Base-by-base conservation (phyloP, 2,888 invertebrate genomes). In the Ptilodon capucinus region DNA sequence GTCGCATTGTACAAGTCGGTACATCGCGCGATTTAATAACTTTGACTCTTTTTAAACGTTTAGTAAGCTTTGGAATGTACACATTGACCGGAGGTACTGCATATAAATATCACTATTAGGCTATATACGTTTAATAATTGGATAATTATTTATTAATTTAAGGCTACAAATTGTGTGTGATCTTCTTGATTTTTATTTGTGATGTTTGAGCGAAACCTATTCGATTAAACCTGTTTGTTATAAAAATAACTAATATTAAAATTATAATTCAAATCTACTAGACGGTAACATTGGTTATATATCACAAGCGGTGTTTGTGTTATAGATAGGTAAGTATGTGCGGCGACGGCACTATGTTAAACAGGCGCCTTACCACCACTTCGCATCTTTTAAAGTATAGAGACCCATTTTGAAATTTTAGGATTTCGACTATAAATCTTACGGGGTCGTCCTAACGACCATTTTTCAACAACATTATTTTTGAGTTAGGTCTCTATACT, bases 211-310 rank as follows among this genome's bases (percentile, higher is more conserved):
- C 40, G 44, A 42, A 44, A 40, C 18, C 36, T 42, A 9, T 30
- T 21, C n/a, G 13, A 14, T 30, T 45, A 43, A 41, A 44, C 51
- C 40, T 42, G 48, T 43, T 53, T 58, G 55, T 71, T 65, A 66
- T 71, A 68, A 38, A 41, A 40, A 23, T 54, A 21, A 53, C 44
- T 44, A 50, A 56, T 16, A 48, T 36, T 56, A 51, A 53, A 46
- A 54, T 51, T 51, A 53, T 49, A 51, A 53, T 44, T 56, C 44
- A 34, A 46, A 44, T 43, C 40, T 62, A 57, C 65, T 74, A n/a
- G n/a, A 76, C 51, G 76, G 76, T 77, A 76, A 78, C 71, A 69
- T 68, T 63, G 60, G 55, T 74, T 68, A 68, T 50, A 45, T 66
- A 66, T 76, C 71, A 79, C 72, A 74, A 77, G 68, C 66, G 48